Evolutionary conservation across 2,113 vertebrate species (phyloP).

Genomic region (Ahaetulla prasina): DNA sequence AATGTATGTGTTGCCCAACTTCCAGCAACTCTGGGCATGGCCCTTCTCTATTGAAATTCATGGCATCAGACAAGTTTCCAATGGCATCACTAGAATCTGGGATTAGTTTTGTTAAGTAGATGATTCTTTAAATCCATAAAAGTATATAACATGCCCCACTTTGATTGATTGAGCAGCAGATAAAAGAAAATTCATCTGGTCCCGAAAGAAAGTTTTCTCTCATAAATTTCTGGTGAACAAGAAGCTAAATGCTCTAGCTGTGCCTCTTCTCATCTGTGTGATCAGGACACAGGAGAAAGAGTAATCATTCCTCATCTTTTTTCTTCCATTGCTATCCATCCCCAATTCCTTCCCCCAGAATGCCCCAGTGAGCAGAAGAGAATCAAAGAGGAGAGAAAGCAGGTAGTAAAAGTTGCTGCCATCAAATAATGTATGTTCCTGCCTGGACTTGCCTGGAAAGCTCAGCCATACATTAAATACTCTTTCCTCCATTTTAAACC

Average conservation of each 20-base stretch:
- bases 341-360: neutral
- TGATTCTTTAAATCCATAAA: neutral
- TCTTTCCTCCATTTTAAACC: neutral
- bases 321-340: neutral
- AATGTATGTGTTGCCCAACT: neutral
- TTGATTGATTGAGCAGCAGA: neutral
- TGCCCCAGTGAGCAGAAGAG: neutral
- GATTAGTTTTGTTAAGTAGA: neutral
- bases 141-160: neutral
- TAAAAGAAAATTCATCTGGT: neutral
- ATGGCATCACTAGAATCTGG: neutral
- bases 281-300: neutral
- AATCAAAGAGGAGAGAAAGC: neutral
- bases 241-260: neutral
- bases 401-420: neutral
- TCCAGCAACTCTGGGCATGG: neutral
- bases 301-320: neutral
- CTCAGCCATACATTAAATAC: neutral
- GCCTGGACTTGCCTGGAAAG: neutral
- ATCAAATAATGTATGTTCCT: neutral
- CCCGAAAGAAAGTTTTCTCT: neutral
- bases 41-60: neutral
- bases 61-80: neutral
- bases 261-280: neutral
- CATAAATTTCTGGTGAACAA: neutral